Evolutionary conservation across 2,113 vertebrate species (phyloP), one percentile per base, ranked within the genome.

Genomic region (Platichthys stellatus): DNA sequence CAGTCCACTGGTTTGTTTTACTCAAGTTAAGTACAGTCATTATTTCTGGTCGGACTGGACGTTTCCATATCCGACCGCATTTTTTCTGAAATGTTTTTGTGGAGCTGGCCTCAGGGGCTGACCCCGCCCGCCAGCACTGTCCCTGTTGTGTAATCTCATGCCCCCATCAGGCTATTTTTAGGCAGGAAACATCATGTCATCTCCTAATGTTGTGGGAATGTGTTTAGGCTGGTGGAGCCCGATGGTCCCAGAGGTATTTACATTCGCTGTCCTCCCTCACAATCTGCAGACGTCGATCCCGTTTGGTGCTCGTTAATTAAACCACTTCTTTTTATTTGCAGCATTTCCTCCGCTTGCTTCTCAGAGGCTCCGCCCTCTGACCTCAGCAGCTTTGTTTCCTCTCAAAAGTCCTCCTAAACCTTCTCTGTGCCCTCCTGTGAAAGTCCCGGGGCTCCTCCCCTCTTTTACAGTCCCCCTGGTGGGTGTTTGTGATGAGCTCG

Each of bases 151-250:
- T 78, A 80, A 86, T 82, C 74, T 64, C 13, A 6, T 58, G 61
- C 54, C 61, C 70, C 66, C 40, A 84, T 67, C 68, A 1, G 63
- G 13, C 43, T 81, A 80, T 84, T 79, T 81, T 78, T 74, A 63
- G 53, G 6, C 0, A 68, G 78, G 62, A 75, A 78, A 63, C 72
- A 5, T 59, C 57, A 17, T 63, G 65, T 78, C 72, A 72, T 40
- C 51, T 80, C 56, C 69, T 40, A 56, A 69, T 66, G 54, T 51
- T 84, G 69, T 70, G n/a, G 57, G 51, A 49, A 49, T 4, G 13
- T 63, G 26, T 84, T 31, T 13, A 67, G 31, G 13, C 45, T 6
- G 35, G 15, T 24, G 13, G 63, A 35, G 68, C 35, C 69, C 54
- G 57, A 53, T 57, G 47, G 17, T 21, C 35, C 24, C 28, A 1